These are phyloP conservation scores for Apocheima hispidaria DNA, from an alignment of 2,888 invertebrate species.

Conservation along the genomic window DNA sequence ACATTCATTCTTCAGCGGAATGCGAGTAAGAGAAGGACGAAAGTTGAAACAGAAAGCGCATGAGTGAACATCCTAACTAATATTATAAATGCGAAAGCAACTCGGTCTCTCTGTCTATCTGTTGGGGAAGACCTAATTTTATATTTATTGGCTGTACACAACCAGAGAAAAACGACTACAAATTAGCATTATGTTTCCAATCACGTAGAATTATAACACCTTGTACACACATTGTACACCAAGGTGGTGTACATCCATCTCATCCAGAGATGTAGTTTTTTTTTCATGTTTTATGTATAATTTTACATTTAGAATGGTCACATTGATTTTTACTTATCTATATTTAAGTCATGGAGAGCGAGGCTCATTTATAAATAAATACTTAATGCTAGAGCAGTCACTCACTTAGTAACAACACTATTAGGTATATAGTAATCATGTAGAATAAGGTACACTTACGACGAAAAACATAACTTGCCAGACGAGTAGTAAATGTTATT, in stretches of 20 bases:
- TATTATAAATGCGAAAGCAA: no score
- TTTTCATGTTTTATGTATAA: neutral
- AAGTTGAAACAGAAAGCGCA: no score
- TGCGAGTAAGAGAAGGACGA: no score
- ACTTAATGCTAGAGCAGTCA: slow-evolving; percentile 7
- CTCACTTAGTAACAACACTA: neutral
- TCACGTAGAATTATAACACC: neutral
- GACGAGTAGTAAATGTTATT: slow-evolving; percentile 8
- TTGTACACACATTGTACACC: no score
- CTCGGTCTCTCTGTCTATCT: no score
- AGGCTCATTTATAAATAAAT: slow-evolving; percentile 14
- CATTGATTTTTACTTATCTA: neutral
- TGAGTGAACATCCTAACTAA: no score
- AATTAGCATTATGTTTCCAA: neutral
- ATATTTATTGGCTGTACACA: neutral
- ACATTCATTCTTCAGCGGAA: no score
- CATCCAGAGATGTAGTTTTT: neutral
- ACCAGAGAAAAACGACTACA: neutral
- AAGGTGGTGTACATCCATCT: no score
- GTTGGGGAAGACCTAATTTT: neutral
- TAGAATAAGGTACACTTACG: slow-evolving; percentile 3
- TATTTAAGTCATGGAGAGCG: slow-evolving; percentile 2
- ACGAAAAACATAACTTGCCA: slow-evolving; percentile 10
- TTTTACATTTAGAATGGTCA: neutral
- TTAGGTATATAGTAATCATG: neutral